Percentiles rank a stretch among this genome's conserved stretches.
Evolutionary conservation across 2,888 invertebrate species (phyloP).

Genomic region (Oconnorella tubifera): DNA sequence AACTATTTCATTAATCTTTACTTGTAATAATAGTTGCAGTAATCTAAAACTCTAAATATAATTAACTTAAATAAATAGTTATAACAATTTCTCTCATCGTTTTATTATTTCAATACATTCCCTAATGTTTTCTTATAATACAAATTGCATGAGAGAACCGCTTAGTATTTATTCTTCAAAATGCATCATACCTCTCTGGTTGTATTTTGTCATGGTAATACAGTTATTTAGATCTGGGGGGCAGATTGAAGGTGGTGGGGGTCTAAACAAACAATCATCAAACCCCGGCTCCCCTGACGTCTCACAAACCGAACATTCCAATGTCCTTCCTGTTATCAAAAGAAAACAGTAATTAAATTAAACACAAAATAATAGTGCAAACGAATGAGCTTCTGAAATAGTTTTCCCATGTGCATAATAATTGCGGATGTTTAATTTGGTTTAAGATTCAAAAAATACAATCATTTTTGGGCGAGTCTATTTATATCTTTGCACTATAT

Average conservation of each 20-base stretch:
- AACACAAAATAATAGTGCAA: too few species aligned
- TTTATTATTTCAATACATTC: neutral
- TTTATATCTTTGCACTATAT: too few species aligned
- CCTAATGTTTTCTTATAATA: neutral
- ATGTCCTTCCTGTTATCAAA: neutral
- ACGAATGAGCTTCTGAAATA: too few species aligned
- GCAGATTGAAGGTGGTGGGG: neutral
- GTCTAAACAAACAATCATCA: neutral
- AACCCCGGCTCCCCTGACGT: neutral
- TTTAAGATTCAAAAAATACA: too few species aligned
- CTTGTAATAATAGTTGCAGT: too few species aligned
- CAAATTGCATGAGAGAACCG: neutral
- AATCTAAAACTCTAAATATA: too few species aligned
- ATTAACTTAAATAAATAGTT: too few species aligned
- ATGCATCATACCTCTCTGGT: neutral
- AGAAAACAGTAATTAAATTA: neutral
- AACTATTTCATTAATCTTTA: too few species aligned
- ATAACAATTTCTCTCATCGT: too few species aligned
- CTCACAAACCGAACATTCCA: neutral
- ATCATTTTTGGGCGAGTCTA: too few species aligned
- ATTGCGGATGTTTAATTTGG: too few species aligned
- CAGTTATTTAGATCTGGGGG: neutral
- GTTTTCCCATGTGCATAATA: too few species aligned
- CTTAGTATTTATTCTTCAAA: neutral
- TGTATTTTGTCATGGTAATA: neutral